phyloP scores from a whole-genome alignment of 2,888 invertebrate species.

The Drosophila rellima region DNA sequence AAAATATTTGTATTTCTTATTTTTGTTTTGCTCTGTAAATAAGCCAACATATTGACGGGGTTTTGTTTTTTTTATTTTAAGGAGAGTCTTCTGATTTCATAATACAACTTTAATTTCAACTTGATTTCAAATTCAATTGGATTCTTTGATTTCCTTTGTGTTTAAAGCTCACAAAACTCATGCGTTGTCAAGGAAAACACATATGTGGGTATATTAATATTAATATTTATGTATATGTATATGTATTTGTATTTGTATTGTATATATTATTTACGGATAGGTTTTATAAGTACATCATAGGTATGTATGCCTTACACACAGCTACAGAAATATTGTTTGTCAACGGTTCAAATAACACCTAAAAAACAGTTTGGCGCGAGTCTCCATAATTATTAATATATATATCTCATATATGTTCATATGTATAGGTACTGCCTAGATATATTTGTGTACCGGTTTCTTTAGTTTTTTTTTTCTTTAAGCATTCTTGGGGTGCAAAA shows the following conservation, averaged over 20 bases:
- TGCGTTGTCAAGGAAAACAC: slow-evolving; percentile 32
- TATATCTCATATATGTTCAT: slow-evolving; percentile 41
- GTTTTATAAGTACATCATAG: slow-evolving; percentile 24
- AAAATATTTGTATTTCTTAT: slow-evolving; percentile 16
- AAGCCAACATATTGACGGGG: slow-evolving; percentile 41
- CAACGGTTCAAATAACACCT: slow-evolving; percentile 68
- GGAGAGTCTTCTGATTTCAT: slow-evolving; percentile 64
- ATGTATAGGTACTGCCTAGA: slow-evolving; percentile 39
- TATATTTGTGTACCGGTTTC: slow-evolving; percentile 26
- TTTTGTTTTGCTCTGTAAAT: slow-evolving; percentile 47
- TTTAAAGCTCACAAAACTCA: slow-evolving; percentile 63
- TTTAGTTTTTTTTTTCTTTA: slow-evolving; percentile 30
- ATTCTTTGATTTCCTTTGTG: slow-evolving; percentile 34
- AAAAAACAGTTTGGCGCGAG: slow-evolving; percentile 60
- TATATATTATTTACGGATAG: slow-evolving; percentile 19
- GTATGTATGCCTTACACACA: slow-evolving; percentile 51
- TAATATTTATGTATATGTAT: slow-evolving; percentile 26
- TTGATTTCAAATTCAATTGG: slow-evolving; percentile 40
- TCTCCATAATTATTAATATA: slow-evolving; percentile 40
- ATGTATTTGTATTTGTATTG: slow-evolving; percentile 11
- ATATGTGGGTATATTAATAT: slow-evolving; percentile 27
- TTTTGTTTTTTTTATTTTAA: slow-evolving; percentile 21
- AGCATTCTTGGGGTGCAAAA: slow-evolving; percentile 62
- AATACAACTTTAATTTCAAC: slow-evolving; percentile 61
- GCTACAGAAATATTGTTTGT: slow-evolving; percentile 68